Base-by-base conservation (phyloP, 1,140 invertebrate genomes). In the Scaptomyza montana region DNA sequence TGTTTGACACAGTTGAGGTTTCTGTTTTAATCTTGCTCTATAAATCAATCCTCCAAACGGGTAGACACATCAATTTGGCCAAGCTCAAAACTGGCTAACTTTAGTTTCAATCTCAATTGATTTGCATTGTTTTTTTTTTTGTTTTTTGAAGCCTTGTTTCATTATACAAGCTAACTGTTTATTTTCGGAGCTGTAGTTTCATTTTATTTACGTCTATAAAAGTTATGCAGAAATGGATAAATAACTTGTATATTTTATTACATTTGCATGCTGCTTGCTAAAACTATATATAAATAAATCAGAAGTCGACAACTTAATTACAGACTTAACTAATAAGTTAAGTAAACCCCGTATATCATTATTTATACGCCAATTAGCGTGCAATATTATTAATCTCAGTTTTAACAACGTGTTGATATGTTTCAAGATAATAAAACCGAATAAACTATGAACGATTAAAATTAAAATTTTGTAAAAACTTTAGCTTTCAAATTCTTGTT, bases 261-360 rank as follows among this genome's bases (percentile, higher is more conserved):
- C 10, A 25, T 28, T 43, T 41, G 19, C 25, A 33, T 45, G 19
- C 10, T 30, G 36, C 53, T 28, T 46, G 49, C 28, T 53, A 5
- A 62, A 16, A 16, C 16, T 25, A 25, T 36, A 13, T 21, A 19
- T 49, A 30, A 54, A 54, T 74, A 63, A 82, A 74, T 82, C 69
- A 57, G 25, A 36, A 59, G 51, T 19, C 39, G 74, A 74, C 79
- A 70, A 51, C n/a, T 55, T 74, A 74, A 81, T 78, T 82, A 74
- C 36, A 36, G 9, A 21, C 21, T 6, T 7, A 49, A 25, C 49
- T 47, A 53, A 61, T 60, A 45, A 13, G 30, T 59, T 59, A 33
- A 59, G 19, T 54, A 39, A n/a, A 33, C 45, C 16, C 36, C 19
- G 16, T 46, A 25, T 53, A 61, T 68, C 16, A 64, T 70, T 55